These are phyloP conservation scores for Phorcus lineatus DNA, from an alignment of 2,888 invertebrate genomes.

Conservation along the genomic window DNA sequence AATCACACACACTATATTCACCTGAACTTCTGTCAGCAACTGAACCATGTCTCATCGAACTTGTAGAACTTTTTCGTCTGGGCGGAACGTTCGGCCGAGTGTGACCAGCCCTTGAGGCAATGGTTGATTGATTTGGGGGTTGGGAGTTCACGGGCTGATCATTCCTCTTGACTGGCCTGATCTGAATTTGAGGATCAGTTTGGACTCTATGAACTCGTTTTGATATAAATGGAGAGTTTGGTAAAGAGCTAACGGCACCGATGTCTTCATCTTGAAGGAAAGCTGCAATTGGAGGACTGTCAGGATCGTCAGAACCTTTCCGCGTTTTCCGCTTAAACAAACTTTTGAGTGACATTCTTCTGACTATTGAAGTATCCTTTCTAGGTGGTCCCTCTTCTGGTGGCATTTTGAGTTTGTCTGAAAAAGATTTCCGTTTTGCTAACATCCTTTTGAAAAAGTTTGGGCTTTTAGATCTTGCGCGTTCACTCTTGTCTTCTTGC, in stretches of 20 bases:
- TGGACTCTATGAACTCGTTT: slow-evolving; percentile 8
- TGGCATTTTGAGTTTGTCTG: slow-evolving; percentile 40
- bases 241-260: slow-evolving; percentile 32
- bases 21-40: slow-evolving; percentile 30
- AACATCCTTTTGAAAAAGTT: slow-evolving; percentile 62
- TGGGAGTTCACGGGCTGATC: not conserved
- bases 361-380: slow-evolving; percentile 23
- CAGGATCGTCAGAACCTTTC: slow-evolving; percentile 31
- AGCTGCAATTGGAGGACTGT: slow-evolving; percentile 38
- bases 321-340: slow-evolving; percentile 44
- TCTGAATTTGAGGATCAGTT: slow-evolving; percentile 15
- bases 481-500: slow-evolving; percentile 14
- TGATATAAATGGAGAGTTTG: slow-evolving; percentile 19
- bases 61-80: not conserved
- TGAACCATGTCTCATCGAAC: slow-evolving; percentile 2
- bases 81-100: slow-evolving; percentile 1
- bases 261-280: slow-evolving; percentile 39
- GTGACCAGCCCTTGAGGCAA: not conserved
- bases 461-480: slow-evolving; percentile 44
- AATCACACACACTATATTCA: slow-evolving; percentile 32
- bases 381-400: slow-evolving; percentile 18
- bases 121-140: not conserved
- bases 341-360: slow-evolving; percentile 43
- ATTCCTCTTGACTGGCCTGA: not conserved
- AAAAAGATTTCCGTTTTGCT: slow-evolving; percentile 54